Evolutionary conservation across 1,140 invertebrate genomes (phyloP), one percentile per base, ranked within the genome.

Genomic region (Grapholita molesta): DNA sequence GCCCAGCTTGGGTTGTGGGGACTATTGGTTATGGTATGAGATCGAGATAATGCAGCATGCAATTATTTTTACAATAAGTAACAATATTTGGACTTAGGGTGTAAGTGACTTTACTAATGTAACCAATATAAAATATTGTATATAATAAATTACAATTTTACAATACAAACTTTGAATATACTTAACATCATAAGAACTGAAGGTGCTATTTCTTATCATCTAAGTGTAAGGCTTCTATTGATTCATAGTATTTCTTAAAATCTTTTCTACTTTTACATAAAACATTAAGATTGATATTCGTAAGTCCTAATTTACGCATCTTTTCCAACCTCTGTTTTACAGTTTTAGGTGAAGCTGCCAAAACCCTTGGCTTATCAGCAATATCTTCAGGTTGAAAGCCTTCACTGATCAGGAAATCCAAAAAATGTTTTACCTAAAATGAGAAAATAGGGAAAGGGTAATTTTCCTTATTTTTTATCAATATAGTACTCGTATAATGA

Each of bases 211-310:
- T 24, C 65, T 72, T 66, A 71, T 69, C 66, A 61, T 72, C 70
- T 28, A 72, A 70, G 24, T 65, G 64, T 35, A 75, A 35, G 21
- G 80, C 71, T 69, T 84, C 75, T 65, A 90, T 68, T 35, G 83
- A 80, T 69, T 89, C 82, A 79, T 76, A 84, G 79, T 83, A 88
- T 69, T 85, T 92, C 79, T 85, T 68, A 71, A 90, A 92, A 67
- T 84, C 82, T 70, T 88, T 90, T 78, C 82, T 86, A 75, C 88
- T 90, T 84, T 84, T 88, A 73, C 86, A 91, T 8, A 92, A 78
- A 35, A 87, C 73, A 87, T 90, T 90, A 68, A 92, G 78, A 84
- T 90, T 92, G n/a, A 87, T 91, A 67, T 83, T 71, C 64, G 74
- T 67, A 8, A 88, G 42, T 25, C 86, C 87, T 66, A 89, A 72